Evolutionary conservation across 2,888 invertebrate species (phyloP), one percentile per base, ranked within the genome.

Genomic region (Phanerotoma sp.): DNA sequence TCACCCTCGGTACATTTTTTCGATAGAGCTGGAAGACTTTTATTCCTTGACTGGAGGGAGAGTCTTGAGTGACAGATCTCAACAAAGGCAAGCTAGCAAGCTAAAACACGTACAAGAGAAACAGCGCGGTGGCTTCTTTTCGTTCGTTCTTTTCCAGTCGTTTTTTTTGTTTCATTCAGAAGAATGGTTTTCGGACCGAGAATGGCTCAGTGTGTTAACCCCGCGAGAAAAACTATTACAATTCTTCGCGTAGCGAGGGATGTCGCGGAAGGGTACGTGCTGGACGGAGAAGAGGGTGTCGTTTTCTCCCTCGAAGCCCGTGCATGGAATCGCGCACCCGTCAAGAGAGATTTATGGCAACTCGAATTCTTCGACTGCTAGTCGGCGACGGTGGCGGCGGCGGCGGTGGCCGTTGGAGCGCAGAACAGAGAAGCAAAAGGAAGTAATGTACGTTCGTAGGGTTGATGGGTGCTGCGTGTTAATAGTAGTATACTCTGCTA

Each of bases 341-440:
- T 76, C 77, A 75, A 72, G 75, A 68, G 69, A 74, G 75, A 75
- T 77, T 77, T 76, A 77, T 77, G 72, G 74, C 70, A 75, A 77
- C 75, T 77, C 77, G 75, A 77, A 76, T 77, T 77, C 75, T 75
- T 75, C 72, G 73, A 73, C 73, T 73, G 72, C 72, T 73, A 75
- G 75, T 75, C 73, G 72, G 61, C 61, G 62, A 58, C 60, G 62
- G 60, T 61, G 62, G 61, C 64, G 63, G 57, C 64, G 63, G 57
- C 50, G 61, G 60, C 61, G 62, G 62, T 63, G 63, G 57, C 50
- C 51, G 44, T 50, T 40, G 61, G 61, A 59, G 54, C 56, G 47
- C 46, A 50, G 54, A 41, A 51, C 55, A 50, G 25, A 13, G 35
- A 48, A 54, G 40, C 49, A 45, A 44, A 55, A 54, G 15, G 60